A percentile compares a stretch with the other conserved stretches of the same genome.
Evolutionary conservation across 2,888 invertebrate genomes (phyloP).

Genomic region (Lasioglossum villosulum): DNA sequence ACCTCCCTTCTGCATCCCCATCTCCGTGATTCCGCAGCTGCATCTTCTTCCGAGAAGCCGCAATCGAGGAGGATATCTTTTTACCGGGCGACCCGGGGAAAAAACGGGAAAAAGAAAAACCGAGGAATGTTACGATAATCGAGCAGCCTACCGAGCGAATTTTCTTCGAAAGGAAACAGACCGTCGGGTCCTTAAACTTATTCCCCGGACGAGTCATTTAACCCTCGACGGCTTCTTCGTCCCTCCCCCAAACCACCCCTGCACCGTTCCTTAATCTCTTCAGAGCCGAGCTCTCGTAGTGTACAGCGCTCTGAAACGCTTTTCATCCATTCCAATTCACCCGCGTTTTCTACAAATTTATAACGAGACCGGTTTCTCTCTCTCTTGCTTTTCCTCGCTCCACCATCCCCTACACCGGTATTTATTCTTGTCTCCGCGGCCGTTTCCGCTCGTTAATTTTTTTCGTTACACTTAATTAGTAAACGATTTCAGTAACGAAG

Average conservation of each 20-base stretch:
- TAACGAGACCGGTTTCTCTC: slow-evolving; percentile 41
- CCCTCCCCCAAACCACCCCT: not conserved
- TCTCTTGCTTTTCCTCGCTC: not conserved
- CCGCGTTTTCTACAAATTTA: slow-evolving; percentile 50
- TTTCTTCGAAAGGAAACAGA: slow-evolving; percentile 28
- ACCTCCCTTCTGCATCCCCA: not conserved
- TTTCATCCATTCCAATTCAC: slow-evolving; percentile 56
- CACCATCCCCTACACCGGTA: not conserved
- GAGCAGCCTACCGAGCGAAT: slow-evolving; percentile 20
- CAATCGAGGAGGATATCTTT: slow-evolving; percentile 44
- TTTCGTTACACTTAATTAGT: slow-evolving; percentile 55
- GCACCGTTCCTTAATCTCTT: slow-evolving; percentile 30
- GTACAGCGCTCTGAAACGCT: slow-evolving; percentile 41
- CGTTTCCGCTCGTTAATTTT: slow-evolving; percentile 53
- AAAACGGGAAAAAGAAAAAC: not conserved
- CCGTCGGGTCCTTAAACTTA: slow-evolving; percentile 38
- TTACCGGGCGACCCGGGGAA: not conserved
- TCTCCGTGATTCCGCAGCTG: not conserved
- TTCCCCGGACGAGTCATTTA: slow-evolving; percentile 39
- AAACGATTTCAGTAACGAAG: slow-evolving; percentile 56
- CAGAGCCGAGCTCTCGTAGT: slow-evolving; percentile 35
- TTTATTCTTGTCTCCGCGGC: slow-evolving; percentile 45
- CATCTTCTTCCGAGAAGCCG: not conserved
- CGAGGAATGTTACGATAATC: slow-evolving; percentile 44
- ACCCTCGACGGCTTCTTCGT: slow-evolving; percentile 28